phyloP scores from a whole-genome alignment of 2,888 invertebrate genomes.

The Eristalinus aeneus region DNA sequence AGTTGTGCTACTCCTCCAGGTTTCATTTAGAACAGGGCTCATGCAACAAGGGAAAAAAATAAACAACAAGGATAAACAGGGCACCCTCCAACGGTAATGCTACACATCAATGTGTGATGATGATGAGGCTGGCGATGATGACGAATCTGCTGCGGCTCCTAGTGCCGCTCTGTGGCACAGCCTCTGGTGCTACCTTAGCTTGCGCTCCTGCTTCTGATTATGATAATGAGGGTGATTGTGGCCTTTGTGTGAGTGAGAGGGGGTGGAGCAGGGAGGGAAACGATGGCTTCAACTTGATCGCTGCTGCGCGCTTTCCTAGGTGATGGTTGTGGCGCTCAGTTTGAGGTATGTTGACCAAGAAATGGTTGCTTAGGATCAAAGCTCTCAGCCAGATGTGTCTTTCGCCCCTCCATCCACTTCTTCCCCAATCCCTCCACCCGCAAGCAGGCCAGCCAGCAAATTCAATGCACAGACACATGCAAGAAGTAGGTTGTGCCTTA shows the following conservation, averaged over 20 bases:
- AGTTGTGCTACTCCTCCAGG: slow-evolving; percentile 10
- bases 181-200: too few species aligned
- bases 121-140: slow-evolving; percentile 17
- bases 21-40: background rate
- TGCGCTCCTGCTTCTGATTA: slow-evolving; percentile 30
- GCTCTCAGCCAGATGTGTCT: slow-evolving; percentile 56
- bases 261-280: background rate
- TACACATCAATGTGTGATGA: slow-evolving; percentile 48
- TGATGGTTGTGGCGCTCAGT: background rate
- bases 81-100: slow-evolving; percentile 48
- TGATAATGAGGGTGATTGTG: background rate
- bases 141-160: background rate
- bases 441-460: slow-evolving; percentile 6
- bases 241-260: background rate
- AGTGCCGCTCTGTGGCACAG: too few species aligned
- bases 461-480: slow-evolving; percentile 52
- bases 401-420: too few species aligned
- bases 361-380: slow-evolving; percentile 62
- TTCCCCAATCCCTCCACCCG: too few species aligned
- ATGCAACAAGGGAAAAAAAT: background rate
- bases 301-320: slow-evolving; percentile 56
- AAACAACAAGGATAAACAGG: slow-evolving; percentile 25
- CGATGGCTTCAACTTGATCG: slow-evolving; percentile 8
- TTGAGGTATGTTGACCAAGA: slow-evolving; percentile 56
- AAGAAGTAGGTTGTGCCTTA: slow-evolving; percentile 69